Evolutionary conservation across 2,888 invertebrate species (phyloP).

Genomic region (Celastrina argiolus): DNA sequence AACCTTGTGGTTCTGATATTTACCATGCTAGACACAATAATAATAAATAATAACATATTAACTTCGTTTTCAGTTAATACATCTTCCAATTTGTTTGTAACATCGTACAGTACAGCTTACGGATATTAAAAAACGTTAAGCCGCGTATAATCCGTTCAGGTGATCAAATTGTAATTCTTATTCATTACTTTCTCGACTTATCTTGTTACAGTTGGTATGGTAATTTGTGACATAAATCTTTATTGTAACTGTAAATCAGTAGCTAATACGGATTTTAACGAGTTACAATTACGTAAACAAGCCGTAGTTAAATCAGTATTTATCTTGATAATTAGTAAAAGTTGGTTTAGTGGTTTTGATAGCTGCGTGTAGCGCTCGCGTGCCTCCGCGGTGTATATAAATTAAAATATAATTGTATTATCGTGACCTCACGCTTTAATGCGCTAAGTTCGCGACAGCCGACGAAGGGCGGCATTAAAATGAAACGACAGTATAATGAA

Average conservation of each 20-base stretch:
- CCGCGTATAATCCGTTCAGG: neutral
- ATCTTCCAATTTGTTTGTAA: neutral
- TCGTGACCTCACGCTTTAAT: constrained; percentile 73
- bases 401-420: constrained; percentile 78
- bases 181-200: neutral
- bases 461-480: constrained; percentile 48
- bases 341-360: constrained; percentile 64
- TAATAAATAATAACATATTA: too few species aligned
- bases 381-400: constrained; percentile 69
- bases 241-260: constrained; percentile 25
- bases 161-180: neutral
- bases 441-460: constrained; percentile 51
- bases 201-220: constrained; percentile 8
- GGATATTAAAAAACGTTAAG: neutral
- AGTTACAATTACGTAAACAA: constrained; percentile 57
- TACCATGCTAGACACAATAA: too few species aligned
- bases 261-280: constrained; percentile 44
- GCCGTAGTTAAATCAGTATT: constrained; percentile 69
- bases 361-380: constrained; percentile 69
- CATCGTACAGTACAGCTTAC: too few species aligned
- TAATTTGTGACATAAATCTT: constrained; percentile 19
- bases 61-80: too few species aligned
- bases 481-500: constrained; percentile 31
- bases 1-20: too few species aligned
- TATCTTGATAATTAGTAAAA: constrained; percentile 77